Base-by-base conservation (phyloP, 1,140 invertebrate genomes). In the Grapholita molesta region DNA sequence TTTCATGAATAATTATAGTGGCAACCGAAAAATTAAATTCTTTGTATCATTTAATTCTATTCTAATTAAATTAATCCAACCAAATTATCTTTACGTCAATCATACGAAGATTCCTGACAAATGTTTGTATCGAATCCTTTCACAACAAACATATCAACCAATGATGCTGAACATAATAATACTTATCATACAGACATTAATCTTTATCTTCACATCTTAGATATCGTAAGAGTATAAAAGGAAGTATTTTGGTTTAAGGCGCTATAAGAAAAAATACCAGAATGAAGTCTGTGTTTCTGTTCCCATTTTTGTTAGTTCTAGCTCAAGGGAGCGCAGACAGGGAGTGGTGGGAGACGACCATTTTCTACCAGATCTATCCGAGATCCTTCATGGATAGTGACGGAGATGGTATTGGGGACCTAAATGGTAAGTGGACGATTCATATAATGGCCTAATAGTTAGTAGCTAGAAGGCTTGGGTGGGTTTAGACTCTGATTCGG, bases 311-410 rank as follows among this genome's bases (percentile, higher is more conserved):
- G 25, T 33, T 83, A 12, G 72, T 73, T 28, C 64, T 74, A 30
- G 76, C 68, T 18, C 15, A 70, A 53, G 42, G 30, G 12, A 66
- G 38, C 15, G 66, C 77, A 24, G 71, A 74, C 9, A 80, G 66
- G 23, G 80, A 87, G 35, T 97, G 96, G 96, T 97, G 95, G 94
- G 93, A 95, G 75, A 94, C 94, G 15, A 94, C 94, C 0, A 89
- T 94, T 3, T 94, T 97, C 74, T 97, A 97, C 85, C 95, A 97
- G 86, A 94, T 97, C 52, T 96, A 96, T 77, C 95, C 95, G 0
- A 91, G 95, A 64, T 96, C 96, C 35, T 96, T 97, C 81, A 94
- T 93, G 85, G 96, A 97, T 83, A 93, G 93, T 23, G 88, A 96
- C 80, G 93, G 93, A 4, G 95, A 96, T 79, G 87, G 85, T 2